Conservation (phyloP, 2,888 invertebrate genomes). For the Watsonalla binaria region DNA sequence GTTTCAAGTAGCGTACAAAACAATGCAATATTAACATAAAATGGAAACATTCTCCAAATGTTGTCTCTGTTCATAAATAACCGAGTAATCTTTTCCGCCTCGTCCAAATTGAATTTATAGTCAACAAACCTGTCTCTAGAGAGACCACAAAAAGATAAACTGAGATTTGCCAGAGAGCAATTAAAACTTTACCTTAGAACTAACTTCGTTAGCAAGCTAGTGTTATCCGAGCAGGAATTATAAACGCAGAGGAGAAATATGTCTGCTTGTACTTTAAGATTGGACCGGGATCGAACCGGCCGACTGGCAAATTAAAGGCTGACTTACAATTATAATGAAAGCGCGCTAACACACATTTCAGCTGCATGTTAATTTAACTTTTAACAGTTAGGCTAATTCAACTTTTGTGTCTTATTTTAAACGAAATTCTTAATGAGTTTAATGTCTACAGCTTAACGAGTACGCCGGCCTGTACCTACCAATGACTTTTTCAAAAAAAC, state of each 20-base stretch:
- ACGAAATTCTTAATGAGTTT: too few species aligned
- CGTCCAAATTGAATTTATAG: slow-evolving; percentile 70
- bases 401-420: not conserved
- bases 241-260: slow-evolving; percentile 60
- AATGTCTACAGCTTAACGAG: too few species aligned
- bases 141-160: slow-evolving; percentile 73
- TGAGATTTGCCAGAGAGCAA: slow-evolving; percentile 72
- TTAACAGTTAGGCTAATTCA: not conserved
- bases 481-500: too few species aligned
- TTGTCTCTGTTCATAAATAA: slow-evolving; percentile 33
- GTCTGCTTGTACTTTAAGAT: slow-evolving; percentile 53
- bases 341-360: slow-evolving; percentile 17
- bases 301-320: slow-evolving; percentile 56
- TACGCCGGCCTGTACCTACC: too few species aligned
- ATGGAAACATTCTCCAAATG: slow-evolving; percentile 8
- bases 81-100: slow-evolving; percentile 52
- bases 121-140: slow-evolving; percentile 64
- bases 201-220: slow-evolving; percentile 69
- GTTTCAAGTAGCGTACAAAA: not conserved
- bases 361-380: slow-evolving; percentile 35
- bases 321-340: slow-evolving; percentile 48
- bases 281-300: slow-evolving; percentile 45
- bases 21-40: not conserved
- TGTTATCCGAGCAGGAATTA: slow-evolving; percentile 56
- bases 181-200: slow-evolving; percentile 76